Conservation (phyloP, 2,888 invertebrate species). For the Suillia variegata region DNA sequence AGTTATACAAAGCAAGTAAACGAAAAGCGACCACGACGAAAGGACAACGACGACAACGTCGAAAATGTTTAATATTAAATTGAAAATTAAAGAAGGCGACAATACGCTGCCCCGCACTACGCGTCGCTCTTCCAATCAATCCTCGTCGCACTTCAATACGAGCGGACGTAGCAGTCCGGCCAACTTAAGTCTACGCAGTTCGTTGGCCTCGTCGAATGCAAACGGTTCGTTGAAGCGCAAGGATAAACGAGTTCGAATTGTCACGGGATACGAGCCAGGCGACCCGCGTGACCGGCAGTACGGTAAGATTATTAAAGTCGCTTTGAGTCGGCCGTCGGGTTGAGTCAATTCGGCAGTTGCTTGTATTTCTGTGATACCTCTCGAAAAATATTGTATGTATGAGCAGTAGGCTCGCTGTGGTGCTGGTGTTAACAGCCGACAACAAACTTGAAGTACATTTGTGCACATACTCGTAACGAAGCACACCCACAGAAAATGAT, state of each 20-base stretch:
- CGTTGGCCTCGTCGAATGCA: slow-evolving; percentile 55
- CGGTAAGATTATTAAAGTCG: slow-evolving; percentile 35
- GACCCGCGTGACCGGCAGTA: slow-evolving; percentile 24
- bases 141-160: slow-evolving; percentile 17
- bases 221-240: slow-evolving; percentile 55
- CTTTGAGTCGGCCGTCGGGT: no score
- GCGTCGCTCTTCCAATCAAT: slow-evolving; percentile 37
- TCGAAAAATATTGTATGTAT: not conserved
- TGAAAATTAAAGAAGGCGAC: slow-evolving; percentile 61
- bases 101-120: slow-evolving; percentile 57
- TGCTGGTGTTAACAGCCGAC: no score
- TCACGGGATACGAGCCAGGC: slow-evolving; percentile 47
- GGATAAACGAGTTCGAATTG: slow-evolving; percentile 60
- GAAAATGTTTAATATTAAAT: slow-evolving; percentile 62
- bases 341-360: not conserved
- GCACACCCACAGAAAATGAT: no score
- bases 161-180: slow-evolving; percentile 54
- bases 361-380: not conserved
- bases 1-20: not conserved
- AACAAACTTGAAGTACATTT: no score
- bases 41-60: no score
- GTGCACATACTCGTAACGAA: no score
- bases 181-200: slow-evolving; percentile 56
- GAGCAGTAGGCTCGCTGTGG: no score
- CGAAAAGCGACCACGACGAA: not conserved